These are phyloP conservation scores for Troilus luridus DNA, from an alignment of 2,888 invertebrate species.

Conservation along the genomic window DNA sequence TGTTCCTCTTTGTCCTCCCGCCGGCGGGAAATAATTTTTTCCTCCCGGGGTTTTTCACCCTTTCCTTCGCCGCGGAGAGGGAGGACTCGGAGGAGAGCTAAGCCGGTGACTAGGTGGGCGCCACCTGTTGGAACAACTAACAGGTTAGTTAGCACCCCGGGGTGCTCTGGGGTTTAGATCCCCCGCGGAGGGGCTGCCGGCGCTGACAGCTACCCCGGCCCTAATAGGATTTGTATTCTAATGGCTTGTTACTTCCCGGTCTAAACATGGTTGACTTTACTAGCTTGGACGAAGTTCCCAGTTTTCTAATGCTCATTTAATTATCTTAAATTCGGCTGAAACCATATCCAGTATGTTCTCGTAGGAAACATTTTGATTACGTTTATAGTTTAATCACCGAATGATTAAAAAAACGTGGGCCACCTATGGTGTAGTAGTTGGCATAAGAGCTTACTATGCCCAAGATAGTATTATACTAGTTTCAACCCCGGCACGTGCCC, in stretches of 20 bases:
- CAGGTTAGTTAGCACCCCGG: slow-evolving; percentile 30
- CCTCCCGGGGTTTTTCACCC: slow-evolving; percentile 57
- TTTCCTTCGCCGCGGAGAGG: background rate
- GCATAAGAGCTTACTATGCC: no score
- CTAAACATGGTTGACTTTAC: background rate
- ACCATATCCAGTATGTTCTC: no score
- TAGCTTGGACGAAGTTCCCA: background rate
- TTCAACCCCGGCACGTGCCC: no score
- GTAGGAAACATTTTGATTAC: no score
- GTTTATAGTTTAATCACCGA: no score
- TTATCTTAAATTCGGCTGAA: no score
- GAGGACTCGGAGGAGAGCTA: background rate
- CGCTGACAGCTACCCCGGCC: background rate
- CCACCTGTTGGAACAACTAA: slow-evolving; percentile 44
- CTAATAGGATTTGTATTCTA: slow-evolving; percentile 38
- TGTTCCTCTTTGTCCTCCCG: slow-evolving; percentile 58
- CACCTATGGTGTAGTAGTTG: no score
- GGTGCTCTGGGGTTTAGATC: background rate
- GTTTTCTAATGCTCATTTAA: no score
- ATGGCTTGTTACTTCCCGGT: background rate
- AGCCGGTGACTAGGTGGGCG: background rate
- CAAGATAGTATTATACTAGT: no score
- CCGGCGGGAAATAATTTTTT: slow-evolving; percentile 57
- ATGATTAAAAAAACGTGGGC: no score
- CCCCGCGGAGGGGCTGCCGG: background rate